phyloP scores from a whole-genome alignment of 2,113 vertebrate genomes.

The Caretta caretta region DNA sequence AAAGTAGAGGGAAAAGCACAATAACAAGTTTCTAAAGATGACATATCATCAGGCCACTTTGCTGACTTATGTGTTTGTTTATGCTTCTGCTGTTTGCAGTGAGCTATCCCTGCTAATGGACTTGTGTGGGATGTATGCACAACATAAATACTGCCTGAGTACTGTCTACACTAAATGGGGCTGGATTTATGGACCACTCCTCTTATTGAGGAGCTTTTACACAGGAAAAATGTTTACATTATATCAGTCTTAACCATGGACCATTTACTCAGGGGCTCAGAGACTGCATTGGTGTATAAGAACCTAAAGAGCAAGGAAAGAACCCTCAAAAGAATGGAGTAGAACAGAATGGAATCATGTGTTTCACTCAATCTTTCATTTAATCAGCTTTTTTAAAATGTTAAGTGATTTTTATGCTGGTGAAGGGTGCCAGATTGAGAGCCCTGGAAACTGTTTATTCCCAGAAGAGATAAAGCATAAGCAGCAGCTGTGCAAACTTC shows the following conservation, averaged over 20 bases:
- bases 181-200: conserved; percentile 22
- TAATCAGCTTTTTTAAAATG: background rate
- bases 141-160: background rate
- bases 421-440: background rate
- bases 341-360: background rate
- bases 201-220: background rate
- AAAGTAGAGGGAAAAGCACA: background rate
- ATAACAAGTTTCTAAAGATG: background rate
- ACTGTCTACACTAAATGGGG: background rate
- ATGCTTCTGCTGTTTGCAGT: background rate
- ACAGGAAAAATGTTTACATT: background rate
- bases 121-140: background rate
- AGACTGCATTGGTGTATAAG: background rate
- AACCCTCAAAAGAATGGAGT: background rate
- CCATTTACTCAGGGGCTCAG: background rate
- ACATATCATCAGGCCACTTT: background rate
- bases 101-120: conserved; percentile 16
- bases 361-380: background rate
- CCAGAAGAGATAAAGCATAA: background rate
- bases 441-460: background rate
- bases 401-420: background rate
- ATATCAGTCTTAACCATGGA: background rate
- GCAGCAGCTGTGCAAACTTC: background rate
- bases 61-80: conserved; percentile 15
- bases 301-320: conserved; percentile 20